A percentile compares a stretch with the other conserved stretches of the same genome.
Conservation (phyloP, 2,888 invertebrate species). For the Drosophila pegasa region DNA sequence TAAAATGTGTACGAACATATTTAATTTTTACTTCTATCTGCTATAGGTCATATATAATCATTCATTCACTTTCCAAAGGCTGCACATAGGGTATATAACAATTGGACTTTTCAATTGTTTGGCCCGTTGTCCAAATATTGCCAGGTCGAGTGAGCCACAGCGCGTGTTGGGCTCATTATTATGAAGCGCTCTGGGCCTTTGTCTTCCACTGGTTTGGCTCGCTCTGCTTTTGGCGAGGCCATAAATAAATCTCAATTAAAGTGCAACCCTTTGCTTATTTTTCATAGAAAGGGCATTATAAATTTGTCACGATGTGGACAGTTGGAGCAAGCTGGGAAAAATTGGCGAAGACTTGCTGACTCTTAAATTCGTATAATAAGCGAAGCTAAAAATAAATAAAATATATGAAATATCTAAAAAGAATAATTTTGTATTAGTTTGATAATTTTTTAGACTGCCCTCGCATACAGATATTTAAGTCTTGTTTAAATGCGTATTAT, state of each 20-base stretch:
- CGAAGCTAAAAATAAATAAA: neutral
- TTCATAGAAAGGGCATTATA: slow-evolving; percentile 4
- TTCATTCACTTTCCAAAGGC: neutral
- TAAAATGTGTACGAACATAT: too few relatives aligned
- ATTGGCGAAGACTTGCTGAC: neutral
- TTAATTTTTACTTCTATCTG: neutral
- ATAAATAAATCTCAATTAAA: slow-evolving; percentile 82
- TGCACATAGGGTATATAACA: slow-evolving; percentile 39
- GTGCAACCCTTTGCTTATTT: slow-evolving; percentile 64
- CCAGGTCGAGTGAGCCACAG: slow-evolving; percentile 42
- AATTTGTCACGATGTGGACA: slow-evolving; percentile 14
- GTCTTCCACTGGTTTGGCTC: slow-evolving; percentile 12
- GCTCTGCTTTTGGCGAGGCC: slow-evolving; percentile 29
- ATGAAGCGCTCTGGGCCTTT: slow-evolving; percentile 58
- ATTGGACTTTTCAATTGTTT: slow-evolving; percentile 73
- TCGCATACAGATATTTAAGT: too few relatives aligned
- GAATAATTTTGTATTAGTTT: too few relatives aligned
- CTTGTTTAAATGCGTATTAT: too few relatives aligned
- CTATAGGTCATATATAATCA: neutral
- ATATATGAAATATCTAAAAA: too few relatives aligned
- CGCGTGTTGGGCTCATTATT: slow-evolving; percentile 75
- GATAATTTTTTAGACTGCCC: too few relatives aligned
- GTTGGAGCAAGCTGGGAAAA: neutral
- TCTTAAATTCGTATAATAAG: neutral
- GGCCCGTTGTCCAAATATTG: slow-evolving; percentile 72